phyloP scores from a whole-genome alignment of 2,113 vertebrate species.

The Ameiurus melas region DNA sequence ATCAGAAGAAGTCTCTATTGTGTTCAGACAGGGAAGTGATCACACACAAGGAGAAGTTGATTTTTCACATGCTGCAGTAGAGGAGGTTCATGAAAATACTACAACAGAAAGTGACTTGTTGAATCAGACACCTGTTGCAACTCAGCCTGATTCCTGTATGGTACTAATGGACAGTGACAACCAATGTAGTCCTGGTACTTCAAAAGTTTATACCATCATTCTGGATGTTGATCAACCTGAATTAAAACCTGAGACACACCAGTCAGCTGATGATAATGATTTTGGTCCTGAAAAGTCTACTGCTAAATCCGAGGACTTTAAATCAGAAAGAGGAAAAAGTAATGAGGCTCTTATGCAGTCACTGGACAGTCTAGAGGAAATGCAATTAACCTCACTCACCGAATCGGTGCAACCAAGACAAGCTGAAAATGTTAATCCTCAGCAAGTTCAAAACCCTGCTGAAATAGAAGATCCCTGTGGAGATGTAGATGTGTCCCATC shows the following conservation, averaged over 20 bases:
- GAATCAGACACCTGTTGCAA: not conserved
- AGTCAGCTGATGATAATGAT: not conserved
- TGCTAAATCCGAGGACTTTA: not conserved
- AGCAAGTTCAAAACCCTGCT: not conserved
- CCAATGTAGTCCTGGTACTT: not conserved
- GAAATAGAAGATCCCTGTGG: not conserved
- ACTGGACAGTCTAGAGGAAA: not conserved
- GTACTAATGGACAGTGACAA: not conserved
- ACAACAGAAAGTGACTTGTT: too few relatives aligned
- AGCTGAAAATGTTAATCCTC: not conserved
- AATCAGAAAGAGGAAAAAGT: not conserved
- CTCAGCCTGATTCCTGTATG: not conserved
- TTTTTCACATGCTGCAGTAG: too few relatives aligned
- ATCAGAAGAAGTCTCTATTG: not conserved
- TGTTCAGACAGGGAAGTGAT: too few relatives aligned
- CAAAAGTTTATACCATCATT: conserved; percentile 50
- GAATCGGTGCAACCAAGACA: not conserved
- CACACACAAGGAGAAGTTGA: too few relatives aligned
- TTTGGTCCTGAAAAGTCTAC: not conserved
- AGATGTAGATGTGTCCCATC: not conserved
- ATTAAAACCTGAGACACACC: not conserved
- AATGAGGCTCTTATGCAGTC: not conserved
- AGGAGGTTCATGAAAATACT: too few relatives aligned
- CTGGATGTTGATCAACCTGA: conserved; percentile 32
- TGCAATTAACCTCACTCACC: not conserved